phyloP scores from a whole-genome alignment of 1,140 invertebrate genomes.

The Armadillidium nasatum region DNA sequence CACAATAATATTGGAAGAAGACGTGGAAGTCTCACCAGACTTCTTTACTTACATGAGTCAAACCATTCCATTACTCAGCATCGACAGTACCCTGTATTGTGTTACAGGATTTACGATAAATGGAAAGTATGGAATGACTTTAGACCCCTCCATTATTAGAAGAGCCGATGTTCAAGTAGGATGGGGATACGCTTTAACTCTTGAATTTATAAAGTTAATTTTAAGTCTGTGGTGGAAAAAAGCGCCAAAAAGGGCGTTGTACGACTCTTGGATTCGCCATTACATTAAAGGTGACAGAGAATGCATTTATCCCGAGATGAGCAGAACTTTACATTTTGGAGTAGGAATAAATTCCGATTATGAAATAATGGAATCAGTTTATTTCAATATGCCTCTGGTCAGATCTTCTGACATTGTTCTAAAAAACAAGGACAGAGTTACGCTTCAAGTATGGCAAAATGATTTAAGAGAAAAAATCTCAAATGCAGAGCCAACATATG shows the following conservation, averaged over 20 bases:
- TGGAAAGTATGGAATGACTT: not conserved
- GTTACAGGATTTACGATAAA: not conserved
- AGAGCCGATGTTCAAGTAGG: conserved; percentile 22
- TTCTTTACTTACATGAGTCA: conserved; percentile 22
- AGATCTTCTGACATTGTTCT: not conserved
- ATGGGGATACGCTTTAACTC: conserved; percentile 14
- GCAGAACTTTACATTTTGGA: not conserved
- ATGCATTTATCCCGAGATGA: not conserved
- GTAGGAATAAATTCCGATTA: not conserved
- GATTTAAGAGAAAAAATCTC: not conserved
- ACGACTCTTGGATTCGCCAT: not conserved
- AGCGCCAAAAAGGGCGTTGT: not conserved
- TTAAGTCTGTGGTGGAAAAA: not conserved
- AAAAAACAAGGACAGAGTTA: not conserved
- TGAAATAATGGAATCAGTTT: not conserved
- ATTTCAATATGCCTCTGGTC: not conserved
- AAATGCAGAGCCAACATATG: not conserved
- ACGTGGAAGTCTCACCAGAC: conserved; percentile 19
- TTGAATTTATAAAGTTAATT: not conserved
- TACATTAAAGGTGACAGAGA: not conserved
- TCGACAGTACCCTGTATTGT: not conserved
- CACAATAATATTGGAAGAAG: conserved; percentile 11
- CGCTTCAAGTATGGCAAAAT: not conserved
- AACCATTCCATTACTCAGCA: not conserved
- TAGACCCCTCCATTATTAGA: not conserved